phyloP scores from a whole-genome alignment of 2,888 invertebrate species.

The Nomada fabriciana region DNA sequence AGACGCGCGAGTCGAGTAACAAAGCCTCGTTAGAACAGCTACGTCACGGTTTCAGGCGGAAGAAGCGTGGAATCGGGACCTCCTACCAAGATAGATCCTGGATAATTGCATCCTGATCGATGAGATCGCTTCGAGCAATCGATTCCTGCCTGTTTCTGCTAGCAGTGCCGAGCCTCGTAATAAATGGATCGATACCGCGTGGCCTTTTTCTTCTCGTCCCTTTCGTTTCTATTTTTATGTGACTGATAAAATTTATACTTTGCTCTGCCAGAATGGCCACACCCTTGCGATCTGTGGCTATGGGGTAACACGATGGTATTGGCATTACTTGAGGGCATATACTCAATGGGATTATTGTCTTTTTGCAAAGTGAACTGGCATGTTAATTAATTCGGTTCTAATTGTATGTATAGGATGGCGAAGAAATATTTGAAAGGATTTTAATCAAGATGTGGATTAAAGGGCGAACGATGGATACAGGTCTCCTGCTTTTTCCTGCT shows the following conservation, averaged over 20 bases:
- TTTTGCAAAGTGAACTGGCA: neutral
- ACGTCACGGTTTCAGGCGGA: slow-evolving; percentile 44
- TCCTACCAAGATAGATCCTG: slow-evolving; percentile 69
- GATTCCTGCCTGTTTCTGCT: slow-evolving; percentile 42
- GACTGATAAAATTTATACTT: slow-evolving; percentile 60
- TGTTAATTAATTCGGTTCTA: neutral
- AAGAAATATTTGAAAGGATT: neutral
- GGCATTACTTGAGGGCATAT: too few species aligned
- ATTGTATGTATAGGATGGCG: too few species aligned
- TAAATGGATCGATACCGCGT: slow-evolving; percentile 55
- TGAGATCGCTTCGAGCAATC: slow-evolving; percentile 73
- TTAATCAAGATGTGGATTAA: slow-evolving; percentile 11
- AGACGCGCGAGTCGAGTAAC: slow-evolving; percentile 61
- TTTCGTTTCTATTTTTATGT: slow-evolving; percentile 31
- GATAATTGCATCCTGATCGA: slow-evolving; percentile 76
- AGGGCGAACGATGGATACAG: neutral
- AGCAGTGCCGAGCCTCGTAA: slow-evolving; percentile 38
- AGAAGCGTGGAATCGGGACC: slow-evolving; percentile 64
- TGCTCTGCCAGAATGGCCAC: slow-evolving; percentile 28
- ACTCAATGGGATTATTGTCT: neutral
- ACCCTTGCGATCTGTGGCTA: slow-evolving; percentile 35
- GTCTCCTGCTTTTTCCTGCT: neutral
- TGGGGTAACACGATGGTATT: neutral
- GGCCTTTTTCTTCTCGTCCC: neutral
- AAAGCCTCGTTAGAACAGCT: slow-evolving; percentile 62